Evolutionary conservation across 2,797 vertebrate genomes (phyloP).

Genomic region (Eupleurogrammus muticus): DNA sequence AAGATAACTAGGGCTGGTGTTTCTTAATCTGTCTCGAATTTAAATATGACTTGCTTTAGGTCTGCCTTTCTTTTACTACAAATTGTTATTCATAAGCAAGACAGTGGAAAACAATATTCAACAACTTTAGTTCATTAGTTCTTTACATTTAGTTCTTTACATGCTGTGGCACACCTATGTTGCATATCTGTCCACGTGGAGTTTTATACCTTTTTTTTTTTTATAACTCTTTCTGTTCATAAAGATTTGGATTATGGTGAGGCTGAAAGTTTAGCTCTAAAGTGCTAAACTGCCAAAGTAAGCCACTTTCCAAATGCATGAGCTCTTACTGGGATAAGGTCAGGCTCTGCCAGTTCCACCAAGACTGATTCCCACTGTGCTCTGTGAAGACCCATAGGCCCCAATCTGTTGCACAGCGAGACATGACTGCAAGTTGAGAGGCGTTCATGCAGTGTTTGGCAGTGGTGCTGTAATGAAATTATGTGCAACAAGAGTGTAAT

Average conservation of each 20-base stretch:
- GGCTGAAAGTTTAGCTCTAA: slow-evolving; percentile 49
- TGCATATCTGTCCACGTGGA: too few species aligned
- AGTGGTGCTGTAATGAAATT: slow-evolving; percentile 63
- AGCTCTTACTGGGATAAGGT: slow-evolving; percentile 57
- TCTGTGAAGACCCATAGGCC: slow-evolving; percentile 33
- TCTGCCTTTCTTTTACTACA: not conserved
- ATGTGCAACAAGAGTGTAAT: slow-evolving; percentile 35
- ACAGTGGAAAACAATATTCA: too few species aligned
- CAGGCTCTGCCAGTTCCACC: slow-evolving; percentile 51
- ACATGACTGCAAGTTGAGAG: slow-evolving; percentile 52
- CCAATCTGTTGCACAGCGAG: slow-evolving; percentile 75
- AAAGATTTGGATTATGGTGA: slow-evolving; percentile 25
- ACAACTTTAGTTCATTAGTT: too few species aligned
- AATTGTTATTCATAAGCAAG: not conserved
- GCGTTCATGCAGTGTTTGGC: slow-evolving; percentile 60
- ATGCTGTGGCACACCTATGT: too few species aligned
- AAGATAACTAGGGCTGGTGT: not conserved
- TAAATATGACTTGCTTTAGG: not conserved
- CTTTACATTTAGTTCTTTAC: too few species aligned
- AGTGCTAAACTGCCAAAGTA: slow-evolving; percentile 38
- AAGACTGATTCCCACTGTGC: slow-evolving; percentile 59
- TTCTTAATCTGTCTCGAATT: not conserved
- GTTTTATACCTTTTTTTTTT: slow-evolving; percentile 5
- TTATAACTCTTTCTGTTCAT: slow-evolving; percentile 5
- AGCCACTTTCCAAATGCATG: slow-evolving; percentile 54